These are phyloP conservation scores for Dissostichus mawsoni DNA, from an alignment of 2,113 vertebrate genomes.

Conservation along the genomic window DNA sequence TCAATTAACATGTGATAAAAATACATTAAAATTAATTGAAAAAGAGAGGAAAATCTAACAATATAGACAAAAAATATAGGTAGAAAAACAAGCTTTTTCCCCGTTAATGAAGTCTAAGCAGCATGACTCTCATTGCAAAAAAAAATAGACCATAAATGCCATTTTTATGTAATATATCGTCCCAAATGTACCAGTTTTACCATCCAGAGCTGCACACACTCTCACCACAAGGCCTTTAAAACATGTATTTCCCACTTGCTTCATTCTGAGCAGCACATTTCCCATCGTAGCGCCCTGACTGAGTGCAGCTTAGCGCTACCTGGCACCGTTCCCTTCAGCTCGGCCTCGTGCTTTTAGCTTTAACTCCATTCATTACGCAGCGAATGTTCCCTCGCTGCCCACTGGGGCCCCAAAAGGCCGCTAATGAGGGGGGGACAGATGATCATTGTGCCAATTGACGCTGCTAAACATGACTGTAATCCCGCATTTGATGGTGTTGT, in stretches of 20 bases:
- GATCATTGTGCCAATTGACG: slow-evolving; percentile 42
- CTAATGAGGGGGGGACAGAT: slow-evolving; percentile 72
- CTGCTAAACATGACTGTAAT: neutral
- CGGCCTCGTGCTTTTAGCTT: slow-evolving; percentile 40
- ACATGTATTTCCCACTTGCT: slow-evolving; percentile 6
- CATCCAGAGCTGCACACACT: neutral
- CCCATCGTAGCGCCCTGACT: slow-evolving; percentile 6
- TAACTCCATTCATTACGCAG: slow-evolving; percentile 54
- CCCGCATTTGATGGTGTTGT: neutral
- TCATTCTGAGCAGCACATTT: neutral
- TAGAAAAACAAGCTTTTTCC: too few species aligned
- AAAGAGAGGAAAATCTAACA: too few species aligned
- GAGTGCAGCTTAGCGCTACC: slow-evolving; percentile 32
- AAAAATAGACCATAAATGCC: too few species aligned
- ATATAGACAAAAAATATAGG: too few species aligned
- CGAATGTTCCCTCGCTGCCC: slow-evolving; percentile 46
- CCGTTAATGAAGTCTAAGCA: too few species aligned
- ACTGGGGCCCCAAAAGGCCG: slow-evolving; percentile 48
- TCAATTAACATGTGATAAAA: too few species aligned
- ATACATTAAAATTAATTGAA: too few species aligned
- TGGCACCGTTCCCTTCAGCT: slow-evolving; percentile 48
- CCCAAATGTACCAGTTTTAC: neutral
- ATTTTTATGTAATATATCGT: too few species aligned
- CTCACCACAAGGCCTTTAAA: neutral
- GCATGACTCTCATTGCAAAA: too few species aligned